These are phyloP conservation scores for Rousettus madagascariensis DNA, from an alignment of 2,797 vertebrate genomes.

Conservation along the genomic window DNA sequence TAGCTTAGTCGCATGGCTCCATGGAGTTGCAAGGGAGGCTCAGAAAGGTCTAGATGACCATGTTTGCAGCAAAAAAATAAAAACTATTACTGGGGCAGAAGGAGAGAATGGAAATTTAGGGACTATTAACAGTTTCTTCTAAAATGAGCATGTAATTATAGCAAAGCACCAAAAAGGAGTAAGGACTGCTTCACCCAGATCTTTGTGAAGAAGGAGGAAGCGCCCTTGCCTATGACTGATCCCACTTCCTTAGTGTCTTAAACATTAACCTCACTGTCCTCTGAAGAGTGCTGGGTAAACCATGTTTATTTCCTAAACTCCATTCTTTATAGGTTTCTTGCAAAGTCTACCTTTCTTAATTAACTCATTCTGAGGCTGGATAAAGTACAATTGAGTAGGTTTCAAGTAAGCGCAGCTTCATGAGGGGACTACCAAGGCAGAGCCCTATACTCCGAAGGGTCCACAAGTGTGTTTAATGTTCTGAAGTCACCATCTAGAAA, in stretches of 20 bases:
- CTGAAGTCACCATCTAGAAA: background rate
- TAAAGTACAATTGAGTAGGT: background rate
- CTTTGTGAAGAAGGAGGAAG: background rate
- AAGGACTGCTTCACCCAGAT: background rate
- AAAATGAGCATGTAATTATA: background rate
- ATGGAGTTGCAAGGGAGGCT: background rate
- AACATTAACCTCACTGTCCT: too few species aligned
- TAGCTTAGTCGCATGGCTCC: background rate
- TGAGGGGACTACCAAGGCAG: too few species aligned
- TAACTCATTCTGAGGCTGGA: background rate
- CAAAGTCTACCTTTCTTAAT: background rate
- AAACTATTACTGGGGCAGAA: background rate
- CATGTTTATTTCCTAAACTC: background rate
- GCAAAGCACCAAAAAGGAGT: background rate
- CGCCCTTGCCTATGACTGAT: too few species aligned
- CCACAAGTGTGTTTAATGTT: background rate
- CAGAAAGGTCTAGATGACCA: background rate
- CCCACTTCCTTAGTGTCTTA: background rate
- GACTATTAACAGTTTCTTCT: background rate
- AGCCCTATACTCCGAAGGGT: background rate
- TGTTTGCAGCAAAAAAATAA: too few species aligned
- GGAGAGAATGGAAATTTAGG: background rate
- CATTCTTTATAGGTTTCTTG: background rate
- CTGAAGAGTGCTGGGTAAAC: too few species aligned
- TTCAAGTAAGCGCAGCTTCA: background rate